phyloP scores from a whole-genome alignment of 2,888 invertebrate species.

The Ochropleura plecta region DNA sequence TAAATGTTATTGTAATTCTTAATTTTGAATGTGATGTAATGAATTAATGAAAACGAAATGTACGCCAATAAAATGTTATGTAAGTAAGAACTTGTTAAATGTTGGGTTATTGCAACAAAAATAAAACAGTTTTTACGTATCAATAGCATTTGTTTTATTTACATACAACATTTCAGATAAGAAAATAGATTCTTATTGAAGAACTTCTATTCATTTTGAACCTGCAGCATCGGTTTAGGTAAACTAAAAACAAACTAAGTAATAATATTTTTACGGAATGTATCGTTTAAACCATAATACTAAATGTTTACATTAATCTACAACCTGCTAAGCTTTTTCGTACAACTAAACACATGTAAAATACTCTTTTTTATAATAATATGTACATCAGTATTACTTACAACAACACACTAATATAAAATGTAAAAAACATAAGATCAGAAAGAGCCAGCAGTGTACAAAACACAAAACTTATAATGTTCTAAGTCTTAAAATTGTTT shows the following conservation, averaged over 20 bases:
- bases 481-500: slow-evolving; percentile 48
- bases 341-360: slow-evolving; percentile 73
- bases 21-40: slow-evolving; percentile 77
- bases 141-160: slow-evolving; percentile 69
- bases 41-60: slow-evolving; percentile 71
- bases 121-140: slow-evolving; percentile 79
- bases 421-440: slow-evolving; percentile 69
- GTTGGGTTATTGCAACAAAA: slow-evolving; percentile 71
- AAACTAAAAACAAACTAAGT: slow-evolving; percentile 57
- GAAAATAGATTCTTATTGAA: slow-evolving; percentile 66
- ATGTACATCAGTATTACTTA: slow-evolving; percentile 76
- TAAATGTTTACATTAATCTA: slow-evolving; percentile 73
- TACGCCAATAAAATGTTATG: slow-evolving; percentile 75
- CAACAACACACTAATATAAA: slow-evolving; percentile 69
- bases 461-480: slow-evolving; percentile 57
- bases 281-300: slow-evolving; percentile 80
- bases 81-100: slow-evolving; percentile 77
- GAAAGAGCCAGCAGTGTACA: slow-evolving; percentile 70
- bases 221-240: slow-evolving; percentile 52
- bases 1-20: slow-evolving; percentile 65
- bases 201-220: slow-evolving; percentile 63
- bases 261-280: slow-evolving; percentile 80
- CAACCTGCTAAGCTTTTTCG: slow-evolving; percentile 72
- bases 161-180: slow-evolving; percentile 63
- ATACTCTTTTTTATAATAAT: slow-evolving; percentile 75